Percentiles rank a stretch among this genome's conserved stretches.
These are phyloP conservation scores for Caenorhabditis zanzibari DNA, from an alignment of 2,888 invertebrate genomes.

Conservation along the genomic window DNA sequence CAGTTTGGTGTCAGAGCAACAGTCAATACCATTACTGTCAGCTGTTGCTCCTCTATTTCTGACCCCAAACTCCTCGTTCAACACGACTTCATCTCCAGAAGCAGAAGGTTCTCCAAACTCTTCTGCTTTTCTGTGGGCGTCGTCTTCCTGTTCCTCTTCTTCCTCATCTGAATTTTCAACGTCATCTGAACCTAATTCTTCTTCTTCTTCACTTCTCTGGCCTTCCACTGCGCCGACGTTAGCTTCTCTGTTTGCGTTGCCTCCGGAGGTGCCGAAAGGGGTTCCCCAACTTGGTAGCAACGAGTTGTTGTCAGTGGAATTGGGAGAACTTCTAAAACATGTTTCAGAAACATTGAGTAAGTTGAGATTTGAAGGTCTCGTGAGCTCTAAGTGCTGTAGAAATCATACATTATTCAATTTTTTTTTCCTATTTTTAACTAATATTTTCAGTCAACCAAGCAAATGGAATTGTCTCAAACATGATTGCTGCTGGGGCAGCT, in stretches of 20 bases:
- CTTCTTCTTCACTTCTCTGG: background rate
- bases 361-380: constrained; percentile 13
- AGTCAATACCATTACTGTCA: background rate
- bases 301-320: no score
- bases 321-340: constrained; percentile 11
- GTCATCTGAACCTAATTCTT: constrained; percentile 2
- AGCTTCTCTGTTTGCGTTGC: constrained; percentile 8
- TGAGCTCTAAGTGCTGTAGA: constrained; percentile 5
- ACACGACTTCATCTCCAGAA: constrained; percentile 22
- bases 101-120: constrained; percentile 34
- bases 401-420: background rate
- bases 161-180: constrained; percentile 3
- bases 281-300: background rate
- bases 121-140: constrained; percentile 32
- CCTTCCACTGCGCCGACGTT: constrained; percentile 1
- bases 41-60: background rate
- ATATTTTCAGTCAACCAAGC: constrained; percentile 7
- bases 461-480: background rate
- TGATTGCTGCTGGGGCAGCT: background rate
- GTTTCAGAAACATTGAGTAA: constrained; percentile 46
- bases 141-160: constrained; percentile 27
- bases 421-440: no score
- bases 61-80: background rate
- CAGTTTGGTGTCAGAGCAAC: background rate
- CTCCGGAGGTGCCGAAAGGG: background rate